Percentiles rank a stretch among this genome's conserved stretches.
Conservation (phyloP, 92 coral and sea anemone genomes). For the Porites lobata region DNA sequence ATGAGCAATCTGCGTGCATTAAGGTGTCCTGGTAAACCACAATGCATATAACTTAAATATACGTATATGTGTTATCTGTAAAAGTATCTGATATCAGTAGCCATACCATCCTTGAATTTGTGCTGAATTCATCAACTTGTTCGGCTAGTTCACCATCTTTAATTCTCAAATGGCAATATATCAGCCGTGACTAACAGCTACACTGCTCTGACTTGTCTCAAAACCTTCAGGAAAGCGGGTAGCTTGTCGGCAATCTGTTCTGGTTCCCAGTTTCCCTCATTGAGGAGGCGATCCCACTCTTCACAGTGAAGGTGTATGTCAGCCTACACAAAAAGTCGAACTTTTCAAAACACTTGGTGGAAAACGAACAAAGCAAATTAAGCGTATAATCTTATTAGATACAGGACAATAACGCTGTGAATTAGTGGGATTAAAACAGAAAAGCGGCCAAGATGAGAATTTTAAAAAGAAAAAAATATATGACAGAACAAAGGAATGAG, state of each 20-base stretch:
- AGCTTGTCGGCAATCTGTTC: conserved; percentile 70
- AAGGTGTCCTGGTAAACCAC: no score
- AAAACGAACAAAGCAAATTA: neutral
- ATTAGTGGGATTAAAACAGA: neutral
- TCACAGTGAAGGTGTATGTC: conserved; percentile 80
- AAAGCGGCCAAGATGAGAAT: neutral
- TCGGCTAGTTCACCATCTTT: no score
- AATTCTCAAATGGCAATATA: no score
- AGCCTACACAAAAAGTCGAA: conserved; percentile 2
- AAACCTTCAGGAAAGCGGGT: conserved; percentile 56
- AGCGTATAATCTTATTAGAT: neutral
- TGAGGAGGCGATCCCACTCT: conserved; percentile 72
- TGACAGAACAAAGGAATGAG: no score
- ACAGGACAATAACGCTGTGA: neutral
- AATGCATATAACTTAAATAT: no score
- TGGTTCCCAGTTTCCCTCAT: conserved; percentile 65
- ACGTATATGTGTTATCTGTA: no score
- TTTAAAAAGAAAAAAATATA: neutral
- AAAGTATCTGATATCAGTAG: no score
- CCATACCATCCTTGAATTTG: no score
- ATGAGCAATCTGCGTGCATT: no score
- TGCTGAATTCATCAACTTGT: no score
- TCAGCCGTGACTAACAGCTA: neutral
- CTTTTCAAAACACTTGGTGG: neutral
- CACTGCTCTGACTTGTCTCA: conserved; percentile 58